These are phyloP conservation scores for Metaphire vulgaris DNA, from an alignment of 1,140 invertebrate genomes.

Conservation along the genomic window DNA sequence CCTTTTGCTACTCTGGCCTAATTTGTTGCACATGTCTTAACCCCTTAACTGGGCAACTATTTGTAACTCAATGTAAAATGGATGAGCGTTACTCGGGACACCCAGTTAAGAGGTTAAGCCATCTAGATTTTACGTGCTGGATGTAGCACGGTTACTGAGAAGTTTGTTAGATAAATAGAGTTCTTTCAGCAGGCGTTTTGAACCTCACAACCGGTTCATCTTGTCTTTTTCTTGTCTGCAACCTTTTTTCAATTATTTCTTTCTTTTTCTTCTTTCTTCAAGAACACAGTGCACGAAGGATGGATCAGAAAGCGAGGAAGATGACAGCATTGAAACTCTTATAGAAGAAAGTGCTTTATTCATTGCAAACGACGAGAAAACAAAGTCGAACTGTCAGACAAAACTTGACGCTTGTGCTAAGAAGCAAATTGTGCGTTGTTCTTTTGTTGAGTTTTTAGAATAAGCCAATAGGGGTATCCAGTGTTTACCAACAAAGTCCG, in stretches of 20 bases:
- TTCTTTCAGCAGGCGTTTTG: too few relatives aligned
- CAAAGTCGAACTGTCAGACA: neutral
- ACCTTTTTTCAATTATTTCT: neutral
- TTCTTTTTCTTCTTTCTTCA: neutral
- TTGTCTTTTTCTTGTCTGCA: neutral
- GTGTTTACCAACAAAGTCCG: neutral
- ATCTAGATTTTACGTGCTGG: too few relatives aligned
- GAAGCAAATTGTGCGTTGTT: neutral
- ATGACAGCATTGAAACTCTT: neutral
- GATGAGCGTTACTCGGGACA: too few relatives aligned
- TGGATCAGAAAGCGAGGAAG: neutral
- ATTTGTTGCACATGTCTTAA: too few relatives aligned
- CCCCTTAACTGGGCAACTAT: too few relatives aligned
- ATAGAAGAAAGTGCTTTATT: neutral
- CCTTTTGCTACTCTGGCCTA: too few relatives aligned
- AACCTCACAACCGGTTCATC: neutral
- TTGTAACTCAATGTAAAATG: too few relatives aligned
- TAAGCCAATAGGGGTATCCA: neutral
- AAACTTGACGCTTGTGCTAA: neutral
- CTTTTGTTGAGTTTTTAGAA: neutral
- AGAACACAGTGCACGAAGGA: neutral
- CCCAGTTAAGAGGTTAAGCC: too few relatives aligned
- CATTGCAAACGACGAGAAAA: neutral
- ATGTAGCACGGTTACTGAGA: too few relatives aligned
- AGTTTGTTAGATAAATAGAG: too few relatives aligned